Evolutionary conservation across 2,888 invertebrate genomes (phyloP).

Genomic region (Mythimna vitellina): DNA sequence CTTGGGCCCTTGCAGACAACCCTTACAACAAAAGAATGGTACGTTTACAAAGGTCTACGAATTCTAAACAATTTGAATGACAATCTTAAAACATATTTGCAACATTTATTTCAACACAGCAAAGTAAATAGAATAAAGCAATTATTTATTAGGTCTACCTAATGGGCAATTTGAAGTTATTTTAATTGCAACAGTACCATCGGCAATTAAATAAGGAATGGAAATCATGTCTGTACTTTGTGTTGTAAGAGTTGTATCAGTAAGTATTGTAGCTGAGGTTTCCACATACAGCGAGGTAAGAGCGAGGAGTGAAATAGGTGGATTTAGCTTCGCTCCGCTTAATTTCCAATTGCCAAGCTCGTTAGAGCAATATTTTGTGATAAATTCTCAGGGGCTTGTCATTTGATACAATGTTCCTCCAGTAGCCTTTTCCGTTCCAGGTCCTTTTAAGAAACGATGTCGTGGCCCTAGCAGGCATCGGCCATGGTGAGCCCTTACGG

Average conservation of each 20-base stretch:
- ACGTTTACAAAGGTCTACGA: background rate
- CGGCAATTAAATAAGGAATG: slow-evolving; percentile 51
- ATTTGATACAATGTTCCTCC: too few relatives aligned
- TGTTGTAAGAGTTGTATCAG: slow-evolving; percentile 42
- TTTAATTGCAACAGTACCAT: slow-evolving; percentile 48
- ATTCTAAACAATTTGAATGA: slow-evolving; percentile 5
- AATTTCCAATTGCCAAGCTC: background rate
- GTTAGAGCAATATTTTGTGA: too few relatives aligned
- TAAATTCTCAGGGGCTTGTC: too few relatives aligned
- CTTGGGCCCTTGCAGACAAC: background rate
- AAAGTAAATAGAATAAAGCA: slow-evolving; percentile 27
- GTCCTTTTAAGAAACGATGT: too few relatives aligned
- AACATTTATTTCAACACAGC: slow-evolving; percentile 3
- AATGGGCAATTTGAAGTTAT: slow-evolving; percentile 38
- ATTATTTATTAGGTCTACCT: slow-evolving; percentile 18
- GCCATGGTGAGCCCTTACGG: too few relatives aligned
- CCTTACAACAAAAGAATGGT: background rate
- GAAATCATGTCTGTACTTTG: slow-evolving; percentile 38
- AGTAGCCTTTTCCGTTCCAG: too few relatives aligned
- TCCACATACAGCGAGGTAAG: slow-evolving; percentile 15
- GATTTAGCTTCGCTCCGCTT: slow-evolving; percentile 1
- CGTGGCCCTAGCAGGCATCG: too few relatives aligned
- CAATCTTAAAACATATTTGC: slow-evolving; percentile 8
- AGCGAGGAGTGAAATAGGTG: background rate
- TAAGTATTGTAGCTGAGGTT: slow-evolving; percentile 23